These are phyloP conservation scores for Lycaon pictus DNA, from an alignment of 2,113 vertebrate genomes.

Conservation along the genomic window DNA sequence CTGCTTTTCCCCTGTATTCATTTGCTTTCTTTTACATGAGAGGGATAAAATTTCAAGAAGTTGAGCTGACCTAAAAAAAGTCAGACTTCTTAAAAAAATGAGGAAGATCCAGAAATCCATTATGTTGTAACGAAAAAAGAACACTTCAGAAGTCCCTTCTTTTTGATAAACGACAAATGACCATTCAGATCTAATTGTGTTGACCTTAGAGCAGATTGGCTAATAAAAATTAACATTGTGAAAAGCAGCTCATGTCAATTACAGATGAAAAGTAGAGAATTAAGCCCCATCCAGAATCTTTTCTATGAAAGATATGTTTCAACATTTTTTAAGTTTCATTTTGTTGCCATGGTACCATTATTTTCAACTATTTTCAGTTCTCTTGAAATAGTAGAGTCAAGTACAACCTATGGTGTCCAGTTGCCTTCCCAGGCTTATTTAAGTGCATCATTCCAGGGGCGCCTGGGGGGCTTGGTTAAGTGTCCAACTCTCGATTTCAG, in stretches of 20 bases:
- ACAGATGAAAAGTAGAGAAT: neutral
- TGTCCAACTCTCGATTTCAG: neutral
- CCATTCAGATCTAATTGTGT: neutral
- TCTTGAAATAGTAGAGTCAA: slow-evolving; percentile 50
- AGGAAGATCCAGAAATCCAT: neutral
- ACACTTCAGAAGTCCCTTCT: neutral
- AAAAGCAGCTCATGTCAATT: slow-evolving; percentile 9
- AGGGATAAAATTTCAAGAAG: slow-evolving; percentile 50
- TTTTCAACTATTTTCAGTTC: slow-evolving; percentile 63
- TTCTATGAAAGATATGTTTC: slow-evolving; percentile 9
- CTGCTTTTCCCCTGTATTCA: slow-evolving; percentile 35
- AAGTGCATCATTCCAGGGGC: slow-evolving; percentile 28
- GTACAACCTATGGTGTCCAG: slow-evolving; percentile 4
- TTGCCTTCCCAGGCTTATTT: slow-evolving; percentile 61
- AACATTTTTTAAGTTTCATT: slow-evolving; percentile 46
- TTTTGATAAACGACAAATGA: slow-evolving; percentile 39
- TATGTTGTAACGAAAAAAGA: slow-evolving; percentile 30
- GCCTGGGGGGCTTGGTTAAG: neutral
- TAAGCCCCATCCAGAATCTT: slow-evolving; percentile 34
- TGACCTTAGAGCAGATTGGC: neutral
- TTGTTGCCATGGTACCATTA: slow-evolving; percentile 67
- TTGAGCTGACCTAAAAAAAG: slow-evolving; percentile 38
- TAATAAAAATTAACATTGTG: slow-evolving; percentile 55
- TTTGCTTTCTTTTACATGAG: slow-evolving; percentile 35
- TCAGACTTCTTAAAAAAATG: slow-evolving; percentile 54